phyloP scores from a whole-genome alignment of 2,888 invertebrate genomes.

The Meliscaeva auricollis region DNA sequence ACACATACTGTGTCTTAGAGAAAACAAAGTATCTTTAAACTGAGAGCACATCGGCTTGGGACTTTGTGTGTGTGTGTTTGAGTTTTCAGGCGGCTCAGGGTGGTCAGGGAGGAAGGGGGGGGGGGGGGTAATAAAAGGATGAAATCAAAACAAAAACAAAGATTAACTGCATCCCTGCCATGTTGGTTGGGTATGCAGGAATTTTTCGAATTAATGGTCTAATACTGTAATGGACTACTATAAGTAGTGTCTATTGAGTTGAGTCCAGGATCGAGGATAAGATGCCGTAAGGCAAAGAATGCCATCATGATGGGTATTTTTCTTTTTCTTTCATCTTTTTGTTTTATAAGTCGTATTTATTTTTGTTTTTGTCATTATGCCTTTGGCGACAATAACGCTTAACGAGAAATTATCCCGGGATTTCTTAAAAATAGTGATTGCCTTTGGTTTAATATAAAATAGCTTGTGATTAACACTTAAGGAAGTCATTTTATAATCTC shows the following conservation, averaged over 20 bases:
- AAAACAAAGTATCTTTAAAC: slow-evolving; percentile 19
- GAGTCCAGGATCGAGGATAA: slow-evolving; percentile 37
- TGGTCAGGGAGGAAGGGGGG: too few relatives aligned
- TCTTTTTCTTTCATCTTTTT: slow-evolving; percentile 24
- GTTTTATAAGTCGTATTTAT: slow-evolving; percentile 9
- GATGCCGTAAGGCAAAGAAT: slow-evolving; percentile 31
- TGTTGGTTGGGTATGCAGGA: slow-evolving; percentile 9
- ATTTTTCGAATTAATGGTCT: too few relatives aligned
- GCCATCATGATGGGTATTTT: slow-evolving; percentile 17
- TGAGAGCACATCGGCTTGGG: not conserved
- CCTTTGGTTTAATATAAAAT: slow-evolving; percentile 14
- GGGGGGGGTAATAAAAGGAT: too few relatives aligned
- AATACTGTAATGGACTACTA: slow-evolving; percentile 23
- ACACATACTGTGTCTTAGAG: not conserved
- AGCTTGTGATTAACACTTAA: slow-evolving; percentile 50
- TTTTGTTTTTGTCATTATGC: slow-evolving; percentile 3
- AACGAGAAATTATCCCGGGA: slow-evolving; percentile 63
- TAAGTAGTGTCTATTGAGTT: slow-evolving; percentile 4
- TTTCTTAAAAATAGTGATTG: slow-evolving; percentile 39
- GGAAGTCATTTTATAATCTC: slow-evolving; percentile 20
- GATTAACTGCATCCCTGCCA: slow-evolving; percentile 28
- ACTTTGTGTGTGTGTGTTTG: not conserved
- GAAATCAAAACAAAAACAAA: slow-evolving; percentile 26
- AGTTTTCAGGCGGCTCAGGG: too few relatives aligned
- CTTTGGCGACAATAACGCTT: slow-evolving; percentile 61